Base-by-base conservation (phyloP, 2,113 vertebrate species). In the Todiramphus saurophagus region DNA sequence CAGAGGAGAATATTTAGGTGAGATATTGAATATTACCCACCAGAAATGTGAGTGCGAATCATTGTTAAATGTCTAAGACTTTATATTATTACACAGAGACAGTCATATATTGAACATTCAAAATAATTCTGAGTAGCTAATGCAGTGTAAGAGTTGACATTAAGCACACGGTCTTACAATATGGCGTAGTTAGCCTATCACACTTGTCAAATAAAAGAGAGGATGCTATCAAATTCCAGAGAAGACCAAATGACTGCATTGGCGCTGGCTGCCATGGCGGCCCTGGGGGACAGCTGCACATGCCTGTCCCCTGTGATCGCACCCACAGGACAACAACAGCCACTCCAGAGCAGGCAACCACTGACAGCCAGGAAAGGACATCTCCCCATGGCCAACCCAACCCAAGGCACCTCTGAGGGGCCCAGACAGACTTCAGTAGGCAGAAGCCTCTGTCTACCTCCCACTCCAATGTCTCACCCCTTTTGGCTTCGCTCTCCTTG, bases 1-100 rank as follows among this genome's bases (percentile, higher is more conserved):
- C 16, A 73, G 84, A 83, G 33, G 15, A 89, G 74, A 86, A 76
- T 84, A 89, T 74, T 96, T 87, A 51, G 51, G 51, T 67, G 77
- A 86, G 43, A 62, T 93, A 96, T 62, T 76, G 60, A 88, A 66
- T 69, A 95, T 92, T 72, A 89, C 37, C 86, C 69, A 62, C 70
- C 41, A 78, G 86, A 92, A 92, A 82, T 81, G 39, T n/a, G 16
- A 89, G 50, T 43, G 56, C 41, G 62, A 93, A 82, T 78, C 90
- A 63, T 83, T 89, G 66, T 79, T 92, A 91, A 92, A 89, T 76
- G n/a, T 66, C 79, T 87, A 75, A 91, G 76, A 75, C 51, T 51
- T 72, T 56, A 3, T 13, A 79, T 56, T 82, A 64, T 50, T 25
- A 51, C 44, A 60, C 30, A 53, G 59, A 85, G n/a, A 23, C 35